Conservation (phyloP, 1,140 invertebrate species). For the Drosophila nigromelanica region DNA sequence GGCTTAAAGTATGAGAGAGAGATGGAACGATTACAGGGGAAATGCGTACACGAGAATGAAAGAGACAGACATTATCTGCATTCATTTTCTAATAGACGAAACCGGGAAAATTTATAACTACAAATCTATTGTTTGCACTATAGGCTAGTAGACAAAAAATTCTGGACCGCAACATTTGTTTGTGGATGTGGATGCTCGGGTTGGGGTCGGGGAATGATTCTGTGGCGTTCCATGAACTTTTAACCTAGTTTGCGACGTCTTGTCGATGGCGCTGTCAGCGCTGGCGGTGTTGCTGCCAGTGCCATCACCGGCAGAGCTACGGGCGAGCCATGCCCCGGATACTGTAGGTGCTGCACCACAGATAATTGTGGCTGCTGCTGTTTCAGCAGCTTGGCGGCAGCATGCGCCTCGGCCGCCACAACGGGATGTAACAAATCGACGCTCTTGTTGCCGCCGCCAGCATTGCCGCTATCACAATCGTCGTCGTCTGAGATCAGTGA, state of each 20-base stretch:
- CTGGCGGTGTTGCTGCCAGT: constrained; percentile 15
- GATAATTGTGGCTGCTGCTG: constrained; percentile 73
- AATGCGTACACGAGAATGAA: neutral
- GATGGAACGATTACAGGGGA: neutral
- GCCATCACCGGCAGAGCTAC: constrained; percentile 63
- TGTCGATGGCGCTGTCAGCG: constrained; percentile 24
- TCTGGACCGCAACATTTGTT: constrained; percentile 8
- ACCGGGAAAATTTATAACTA: neutral
- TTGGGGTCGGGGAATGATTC: constrained; percentile 35
- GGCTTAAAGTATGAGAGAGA: constrained; percentile 27
- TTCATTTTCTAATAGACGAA: neutral
- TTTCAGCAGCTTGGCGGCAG: constrained; percentile 65
- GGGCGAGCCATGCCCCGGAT: constrained; percentile 48
- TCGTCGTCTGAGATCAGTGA: constrained; percentile 83
- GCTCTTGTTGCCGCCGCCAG: neutral
- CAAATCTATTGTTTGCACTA: constrained; percentile 43
- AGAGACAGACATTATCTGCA: neutral
- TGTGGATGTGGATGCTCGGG: neutral
- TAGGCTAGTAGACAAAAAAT: constrained; percentile 14
- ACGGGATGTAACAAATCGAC: constrained; percentile 54
- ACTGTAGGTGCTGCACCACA: constrained; percentile 70
- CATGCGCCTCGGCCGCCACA: constrained; percentile 60
- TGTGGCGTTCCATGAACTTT: constrained; percentile 19
- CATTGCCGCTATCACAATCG: constrained; percentile 61
- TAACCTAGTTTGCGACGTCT: constrained; percentile 52